Percentiles rank a stretch among this genome's conserved stretches.
phyloP scores from a whole-genome alignment of 2,113 vertebrate genomes.

The Cinclus mexicanus region DNA sequence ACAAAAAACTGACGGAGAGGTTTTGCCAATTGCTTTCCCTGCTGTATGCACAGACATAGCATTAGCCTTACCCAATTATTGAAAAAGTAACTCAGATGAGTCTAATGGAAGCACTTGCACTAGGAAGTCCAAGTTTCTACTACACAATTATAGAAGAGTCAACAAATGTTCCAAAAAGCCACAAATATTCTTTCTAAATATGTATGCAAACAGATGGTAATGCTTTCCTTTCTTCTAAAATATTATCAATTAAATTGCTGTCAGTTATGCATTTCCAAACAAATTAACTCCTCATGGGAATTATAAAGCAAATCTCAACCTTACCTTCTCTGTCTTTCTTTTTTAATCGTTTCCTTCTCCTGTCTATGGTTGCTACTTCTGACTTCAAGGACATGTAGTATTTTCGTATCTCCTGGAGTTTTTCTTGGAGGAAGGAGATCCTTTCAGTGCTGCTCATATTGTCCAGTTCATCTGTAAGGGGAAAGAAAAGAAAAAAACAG shows the following conservation, averaged over 20 bases:
- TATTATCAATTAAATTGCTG: neutral
- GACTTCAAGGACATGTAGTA: slow-evolving; percentile 98
- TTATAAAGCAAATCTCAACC: neutral
- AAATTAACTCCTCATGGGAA: neutral
- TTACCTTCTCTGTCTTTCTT: slow-evolving; percentile 99
- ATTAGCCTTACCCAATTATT: rapidly evolving
- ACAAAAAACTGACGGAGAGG: rapidly evolving
- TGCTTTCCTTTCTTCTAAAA: neutral
- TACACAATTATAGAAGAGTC: neutral
- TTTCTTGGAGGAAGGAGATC: slow-evolving; percentile 97
- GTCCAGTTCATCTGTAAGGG: slow-evolving; percentile 85
- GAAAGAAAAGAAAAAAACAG: neutral
- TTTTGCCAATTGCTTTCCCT: neutral
- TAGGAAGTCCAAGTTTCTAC: neutral
- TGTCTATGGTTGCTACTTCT: slow-evolving; percentile 97
- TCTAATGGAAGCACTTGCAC: neutral
- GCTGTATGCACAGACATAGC: neutral
- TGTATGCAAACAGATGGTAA: neutral
- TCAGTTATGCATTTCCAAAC: neutral
- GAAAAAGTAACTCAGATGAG: neutral
- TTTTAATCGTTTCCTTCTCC: slow-evolving; percentile 93
- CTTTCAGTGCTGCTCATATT: slow-evolving; percentile 91
- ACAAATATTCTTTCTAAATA: neutral
- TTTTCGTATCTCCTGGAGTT: slow-evolving; percentile 96
- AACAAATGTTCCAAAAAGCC: neutral